Base-by-base conservation (phyloP, 2,888 invertebrate genomes). In the Ornithoptera priamus region DNA sequence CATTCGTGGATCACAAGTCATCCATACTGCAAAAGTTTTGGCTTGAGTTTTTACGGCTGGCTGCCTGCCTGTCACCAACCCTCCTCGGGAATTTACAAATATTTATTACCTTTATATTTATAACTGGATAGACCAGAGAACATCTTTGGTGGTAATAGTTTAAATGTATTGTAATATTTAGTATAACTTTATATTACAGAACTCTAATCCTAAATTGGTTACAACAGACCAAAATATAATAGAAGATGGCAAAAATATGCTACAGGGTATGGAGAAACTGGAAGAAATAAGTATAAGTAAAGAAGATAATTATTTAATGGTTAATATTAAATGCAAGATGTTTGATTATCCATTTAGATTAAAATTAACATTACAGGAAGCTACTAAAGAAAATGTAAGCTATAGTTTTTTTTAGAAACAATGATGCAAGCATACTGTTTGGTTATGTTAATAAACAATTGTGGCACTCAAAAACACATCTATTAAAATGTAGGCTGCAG, bases 331-430 rank as follows among this genome's bases (percentile, higher is more conserved):
- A 74, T 76, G 72, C 59, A 80, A 80, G 72, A 72, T 71, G 15
- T 81, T 77, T 77, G 81, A 80, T 63, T 88, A 80, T 74, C 81
- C 82, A 39, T 77, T 89, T 53, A 79, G 79, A 67, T 70, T 89
- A 20, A 76, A 78, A 72, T 71, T 87, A 24, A 77, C 74, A 56
- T 75, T 89, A 56, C 42, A 56, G 36, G 81, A 84, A 70, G 84
- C 83, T 8, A 80, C 85, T 0, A 80, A 78, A 70, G 81, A 88
- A 76, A 68, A 86, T 75, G 90, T 90, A 78, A 83, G 83, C 81
- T 53, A n/a, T 53, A 53, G 53, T 53, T 53, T 53, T n/a, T n/a
- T 50, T 18, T 17, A 12, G 5, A 15, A 50, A 50, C 17, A 17
- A 50, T 2, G 15, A 17, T 17, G 15, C 15, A 50, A 17, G 18